phyloP scores from a whole-genome alignment of 2,888 invertebrate genomes.

The Dusona sp. region DNA sequence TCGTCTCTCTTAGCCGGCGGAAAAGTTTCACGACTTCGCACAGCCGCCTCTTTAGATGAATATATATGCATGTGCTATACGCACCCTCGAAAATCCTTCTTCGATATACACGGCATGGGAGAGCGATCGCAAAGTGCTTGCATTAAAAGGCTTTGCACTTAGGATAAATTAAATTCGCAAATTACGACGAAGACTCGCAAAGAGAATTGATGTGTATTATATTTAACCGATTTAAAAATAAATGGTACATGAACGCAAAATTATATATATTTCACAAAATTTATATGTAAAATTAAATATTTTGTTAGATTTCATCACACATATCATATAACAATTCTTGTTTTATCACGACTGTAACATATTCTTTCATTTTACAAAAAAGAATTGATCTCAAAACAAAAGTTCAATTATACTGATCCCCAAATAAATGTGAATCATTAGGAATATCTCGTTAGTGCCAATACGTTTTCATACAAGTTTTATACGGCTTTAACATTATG shows the following conservation, averaged over 20 bases:
- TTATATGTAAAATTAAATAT: background rate
- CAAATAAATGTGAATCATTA: background rate
- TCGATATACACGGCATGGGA: conserved; percentile 57
- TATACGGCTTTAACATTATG: background rate
- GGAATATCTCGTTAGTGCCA: background rate
- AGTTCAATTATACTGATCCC: background rate
- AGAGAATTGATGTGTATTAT: conserved; percentile 12
- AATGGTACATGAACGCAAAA: background rate
- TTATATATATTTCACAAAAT: background rate
- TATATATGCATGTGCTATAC: conserved; percentile 10
- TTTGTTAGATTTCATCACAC: background rate
- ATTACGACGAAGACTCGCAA: conserved; percentile 44
- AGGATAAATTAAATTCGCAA: conserved; percentile 56
- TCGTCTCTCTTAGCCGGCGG: conserved; percentile 32
- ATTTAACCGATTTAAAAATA: conserved; percentile 15
- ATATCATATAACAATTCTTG: background rate
- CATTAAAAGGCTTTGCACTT: conserved; percentile 63
- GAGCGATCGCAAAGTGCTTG: conserved; percentile 50
- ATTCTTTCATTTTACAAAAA: background rate
- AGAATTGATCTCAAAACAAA: background rate
- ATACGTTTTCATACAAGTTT: background rate
- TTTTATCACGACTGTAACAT: background rate
- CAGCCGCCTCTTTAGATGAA: conserved; percentile 14
- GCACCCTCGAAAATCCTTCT: conserved; percentile 52
- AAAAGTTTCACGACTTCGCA: conserved; percentile 44